Conservation (phyloP, 2,888 invertebrate genomes). For the Drosophila mercatorum region DNA sequence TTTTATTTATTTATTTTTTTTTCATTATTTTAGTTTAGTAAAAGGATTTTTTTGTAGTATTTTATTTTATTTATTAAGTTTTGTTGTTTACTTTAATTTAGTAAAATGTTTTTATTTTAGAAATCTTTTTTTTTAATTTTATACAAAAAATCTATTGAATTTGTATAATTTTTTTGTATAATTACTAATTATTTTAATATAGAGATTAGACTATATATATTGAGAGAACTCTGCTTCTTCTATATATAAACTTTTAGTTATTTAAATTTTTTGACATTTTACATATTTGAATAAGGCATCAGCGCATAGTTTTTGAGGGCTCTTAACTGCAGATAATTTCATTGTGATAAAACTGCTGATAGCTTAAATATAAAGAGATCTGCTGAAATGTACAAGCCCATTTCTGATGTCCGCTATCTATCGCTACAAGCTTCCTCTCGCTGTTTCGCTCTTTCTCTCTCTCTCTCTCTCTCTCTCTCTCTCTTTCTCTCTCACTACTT, state of each 20-base stretch:
- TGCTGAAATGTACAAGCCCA: not conserved
- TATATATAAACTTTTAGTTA: not conserved
- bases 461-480: no score
- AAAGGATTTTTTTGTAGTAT: not conserved
- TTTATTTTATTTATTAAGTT: not conserved
- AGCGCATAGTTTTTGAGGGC: not conserved
- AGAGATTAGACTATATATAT: not conserved
- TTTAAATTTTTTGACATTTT: no score
- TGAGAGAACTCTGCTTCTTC: not conserved
- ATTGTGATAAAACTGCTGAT: not conserved
- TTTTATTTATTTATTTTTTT: not conserved
- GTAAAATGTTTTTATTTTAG: not conserved
- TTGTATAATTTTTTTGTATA: not conserved
- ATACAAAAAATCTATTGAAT: not conserved
- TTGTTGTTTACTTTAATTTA: no score
- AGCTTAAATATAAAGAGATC: not conserved
- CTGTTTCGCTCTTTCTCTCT: not conserved
- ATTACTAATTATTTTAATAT: not conserved
- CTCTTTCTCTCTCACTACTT: not conserved
- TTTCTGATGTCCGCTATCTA: not conserved
- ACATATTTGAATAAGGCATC: not conserved
- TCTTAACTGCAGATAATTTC: not conserved
- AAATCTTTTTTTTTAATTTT: not conserved
- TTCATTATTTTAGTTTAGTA: not conserved
- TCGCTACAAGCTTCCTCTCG: not conserved